Percentiles rank a stretch among this genome's conserved stretches.
phyloP scores from a whole-genome alignment of 1,140 invertebrate genomes.

The Episyrphus balteatus region DNA sequence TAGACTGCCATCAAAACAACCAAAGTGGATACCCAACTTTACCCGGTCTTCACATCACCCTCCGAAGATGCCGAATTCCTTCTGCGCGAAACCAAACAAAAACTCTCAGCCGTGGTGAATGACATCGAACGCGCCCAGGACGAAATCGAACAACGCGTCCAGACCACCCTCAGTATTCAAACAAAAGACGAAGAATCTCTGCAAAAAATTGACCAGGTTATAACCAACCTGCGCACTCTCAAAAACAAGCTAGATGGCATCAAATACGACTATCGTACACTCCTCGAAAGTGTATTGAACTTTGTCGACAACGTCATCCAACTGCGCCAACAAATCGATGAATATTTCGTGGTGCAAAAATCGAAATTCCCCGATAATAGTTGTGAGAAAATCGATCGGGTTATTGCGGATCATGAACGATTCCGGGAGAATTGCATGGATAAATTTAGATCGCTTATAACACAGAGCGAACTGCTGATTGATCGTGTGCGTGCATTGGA shows the following conservation, averaged over 20 bases:
- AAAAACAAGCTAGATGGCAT: constrained; percentile 50
- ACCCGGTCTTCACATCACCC: constrained; percentile 60
- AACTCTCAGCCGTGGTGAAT: constrained; percentile 47
- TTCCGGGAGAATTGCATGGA: constrained; percentile 35
- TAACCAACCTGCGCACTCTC: constrained; percentile 30
- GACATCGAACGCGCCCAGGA: constrained; percentile 60
- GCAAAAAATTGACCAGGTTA: constrained; percentile 51
- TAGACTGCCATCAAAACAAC: constrained; percentile 65
- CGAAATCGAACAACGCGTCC: constrained; percentile 59
- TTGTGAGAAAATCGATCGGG: constrained; percentile 17
- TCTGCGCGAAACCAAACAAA: constrained; percentile 38
- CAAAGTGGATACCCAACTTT: constrained; percentile 62
- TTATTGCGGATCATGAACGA: constrained; percentile 31
- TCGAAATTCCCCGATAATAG: constrained; percentile 3
- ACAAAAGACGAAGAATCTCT: constrained; percentile 47
- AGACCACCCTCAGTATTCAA: constrained; percentile 40
- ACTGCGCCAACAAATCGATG: constrained; percentile 26
- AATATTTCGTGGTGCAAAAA: constrained; percentile 17
- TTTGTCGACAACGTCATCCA: constrained; percentile 29
- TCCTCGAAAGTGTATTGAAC: constrained; percentile 53
- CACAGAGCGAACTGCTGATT: constrained; percentile 33
- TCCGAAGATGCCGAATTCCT: constrained; percentile 48
- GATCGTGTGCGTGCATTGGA: constrained; percentile 46
- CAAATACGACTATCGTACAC: constrained; percentile 58
- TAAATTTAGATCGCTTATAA: constrained; percentile 36